Conservation (phyloP, 1,140 invertebrate genomes). For the Dendrolimus kikuchii region DNA sequence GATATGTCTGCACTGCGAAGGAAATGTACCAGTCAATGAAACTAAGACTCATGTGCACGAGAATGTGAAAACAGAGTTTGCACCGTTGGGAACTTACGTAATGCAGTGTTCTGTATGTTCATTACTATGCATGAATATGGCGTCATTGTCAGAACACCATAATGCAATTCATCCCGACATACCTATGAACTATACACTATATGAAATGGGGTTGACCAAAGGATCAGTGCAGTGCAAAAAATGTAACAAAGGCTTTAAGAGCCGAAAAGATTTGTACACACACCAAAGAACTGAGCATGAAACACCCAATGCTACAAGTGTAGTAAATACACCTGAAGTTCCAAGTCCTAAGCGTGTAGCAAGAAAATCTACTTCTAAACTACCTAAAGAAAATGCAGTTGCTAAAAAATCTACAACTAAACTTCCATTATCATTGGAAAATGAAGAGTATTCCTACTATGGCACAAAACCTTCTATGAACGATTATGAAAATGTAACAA, state of each 20-base stretch:
- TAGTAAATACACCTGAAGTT: constrained; percentile 5
- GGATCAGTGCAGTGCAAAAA: constrained; percentile 17
- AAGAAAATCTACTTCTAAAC: constrained; percentile 48
- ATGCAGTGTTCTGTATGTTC: constrained; percentile 37
- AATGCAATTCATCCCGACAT: constrained; percentile 17
- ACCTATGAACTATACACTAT: constrained; percentile 26
- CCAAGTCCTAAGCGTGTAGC: constrained; percentile 29
- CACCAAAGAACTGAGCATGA: constrained; percentile 21
- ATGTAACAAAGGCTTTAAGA: constrained; percentile 26
- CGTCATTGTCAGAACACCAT: constrained; percentile 25
- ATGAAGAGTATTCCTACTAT: constrained; percentile 38
- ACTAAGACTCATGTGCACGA: constrained; percentile 21
- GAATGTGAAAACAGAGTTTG: constrained; percentile 19
- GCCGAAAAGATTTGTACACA: constrained; percentile 24
- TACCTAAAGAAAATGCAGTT: constrained; percentile 22
- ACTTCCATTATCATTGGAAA: constrained; percentile 24
- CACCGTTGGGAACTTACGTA: constrained; percentile 31
- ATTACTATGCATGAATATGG: constrained; percentile 18
- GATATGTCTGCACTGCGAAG: constrained; percentile 36
- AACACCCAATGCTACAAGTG: constrained; percentile 13
- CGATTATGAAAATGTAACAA: constrained; percentile 26
- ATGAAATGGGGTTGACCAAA: constrained; percentile 15
- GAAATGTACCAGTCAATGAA: constrained; percentile 14
- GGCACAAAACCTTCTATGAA: constrained; percentile 26
- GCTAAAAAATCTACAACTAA: constrained; percentile 54